These are phyloP conservation scores for Mythimna impura DNA, from an alignment of 2,888 invertebrate species.

Conservation along the genomic window DNA sequence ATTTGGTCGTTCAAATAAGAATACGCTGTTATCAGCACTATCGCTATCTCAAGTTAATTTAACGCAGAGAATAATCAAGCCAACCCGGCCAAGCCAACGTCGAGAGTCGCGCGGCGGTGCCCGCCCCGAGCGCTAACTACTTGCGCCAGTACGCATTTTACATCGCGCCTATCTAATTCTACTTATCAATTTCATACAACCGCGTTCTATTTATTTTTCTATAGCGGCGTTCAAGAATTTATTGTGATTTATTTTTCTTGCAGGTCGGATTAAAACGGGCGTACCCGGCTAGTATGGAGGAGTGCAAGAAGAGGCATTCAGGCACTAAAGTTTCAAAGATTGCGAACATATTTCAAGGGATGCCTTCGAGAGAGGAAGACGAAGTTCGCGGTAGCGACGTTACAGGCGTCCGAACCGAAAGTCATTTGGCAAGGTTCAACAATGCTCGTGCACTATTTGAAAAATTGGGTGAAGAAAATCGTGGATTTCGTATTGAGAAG, in stretches of 20 bases:
- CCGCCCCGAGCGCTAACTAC: slow-evolving; percentile 79
- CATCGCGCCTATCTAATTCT: slow-evolving; percentile 79
- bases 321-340: slow-evolving; percentile 97
- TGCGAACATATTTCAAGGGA: slow-evolving; percentile 96
- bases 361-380: slow-evolving; percentile 91
- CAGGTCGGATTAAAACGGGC: slow-evolving; percentile 89
- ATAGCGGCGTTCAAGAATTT: slow-evolving; percentile 71
- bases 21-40: slow-evolving; percentile 84
- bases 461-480: slow-evolving; percentile 95
- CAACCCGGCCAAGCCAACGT: slow-evolving; percentile 73
- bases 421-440: slow-evolving; percentile 97
- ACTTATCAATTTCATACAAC: slow-evolving; percentile 77
- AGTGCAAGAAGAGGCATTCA: slow-evolving; percentile 91
- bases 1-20: slow-evolving; percentile 70
- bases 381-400: slow-evolving; percentile 90
- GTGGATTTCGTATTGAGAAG: slow-evolving; percentile 90
- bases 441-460: slow-evolving; percentile 97
- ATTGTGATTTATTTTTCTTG: slow-evolving; percentile 77
- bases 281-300: slow-evolving; percentile 91
- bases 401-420: slow-evolving; percentile 95
- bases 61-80: slow-evolving; percentile 83
- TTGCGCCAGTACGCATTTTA: slow-evolving; percentile 77
- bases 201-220: slow-evolving; percentile 75
- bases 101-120: slow-evolving; percentile 78
- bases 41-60: slow-evolving; percentile 89